Conservation (phyloP, 2,113 vertebrate species). For the Phocoena sinus region DNA sequence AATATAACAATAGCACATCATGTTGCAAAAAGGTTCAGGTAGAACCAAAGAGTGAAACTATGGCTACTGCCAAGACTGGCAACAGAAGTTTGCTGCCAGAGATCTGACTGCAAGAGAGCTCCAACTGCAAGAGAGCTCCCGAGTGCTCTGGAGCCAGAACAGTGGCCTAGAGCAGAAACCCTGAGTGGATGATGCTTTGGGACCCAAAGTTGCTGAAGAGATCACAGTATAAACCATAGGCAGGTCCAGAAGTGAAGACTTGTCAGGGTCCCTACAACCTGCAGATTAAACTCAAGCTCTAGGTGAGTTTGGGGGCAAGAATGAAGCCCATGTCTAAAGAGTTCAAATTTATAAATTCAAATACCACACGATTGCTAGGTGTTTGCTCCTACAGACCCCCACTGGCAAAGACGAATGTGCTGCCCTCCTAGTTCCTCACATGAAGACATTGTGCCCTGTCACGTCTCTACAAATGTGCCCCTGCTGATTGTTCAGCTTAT, state of each 20-base stretch:
- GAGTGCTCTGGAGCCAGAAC: background rate
- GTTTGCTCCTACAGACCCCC: background rate
- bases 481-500: background rate
- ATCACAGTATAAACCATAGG: background rate
- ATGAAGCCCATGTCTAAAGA: background rate
- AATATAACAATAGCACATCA: background rate
- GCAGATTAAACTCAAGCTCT: background rate
- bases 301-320: background rate
- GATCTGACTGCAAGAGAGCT: background rate
- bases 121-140: background rate
- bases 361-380: fast-evolving
- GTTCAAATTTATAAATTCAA: background rate
- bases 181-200: background rate
- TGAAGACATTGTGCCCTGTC: background rate
- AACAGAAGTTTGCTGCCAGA: background rate
- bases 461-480: background rate
- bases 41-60: background rate
- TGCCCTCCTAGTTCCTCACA: background rate
- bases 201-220: background rate
- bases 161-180: background rate
- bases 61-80: background rate
- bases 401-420: background rate
- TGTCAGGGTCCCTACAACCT: background rate
- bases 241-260: background rate
- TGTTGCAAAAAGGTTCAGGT: background rate